Evolutionary conservation across 2,113 vertebrate genomes (phyloP), one percentile per base, ranked within the genome.

Genomic region (Lagopus leucura): DNA sequence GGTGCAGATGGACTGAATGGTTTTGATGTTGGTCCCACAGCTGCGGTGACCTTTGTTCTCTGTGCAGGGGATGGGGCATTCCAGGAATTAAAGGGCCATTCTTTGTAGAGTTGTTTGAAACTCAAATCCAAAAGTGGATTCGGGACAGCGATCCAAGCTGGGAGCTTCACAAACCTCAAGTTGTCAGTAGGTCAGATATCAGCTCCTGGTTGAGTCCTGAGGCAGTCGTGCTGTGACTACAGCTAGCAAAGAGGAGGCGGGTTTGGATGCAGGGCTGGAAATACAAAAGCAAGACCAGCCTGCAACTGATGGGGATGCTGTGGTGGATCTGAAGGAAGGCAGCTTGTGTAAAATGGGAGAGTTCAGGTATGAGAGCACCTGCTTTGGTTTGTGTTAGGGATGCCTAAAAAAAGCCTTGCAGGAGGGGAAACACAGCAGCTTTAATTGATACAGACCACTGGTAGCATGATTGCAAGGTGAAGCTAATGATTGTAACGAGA

Each of bases 401-500:
- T 30, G 27, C 52, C 30, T 54, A 10, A 54, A 54, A 54, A 54
- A 15, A 27, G 52, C 14, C 52, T 54, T 27, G 10, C 15, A 47
- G 73, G 47, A 55, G 58, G 79, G 61, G 79, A 82, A 82, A 52
- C 34, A 7, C 65, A 57, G 79, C 66, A 8, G 32, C 71, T 92
- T 76, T 82, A 83, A 82, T 91, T 91, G 89, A 71, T 88, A 67
- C 82, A 63, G 77, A 60, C 50, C 82, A 70, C 90, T 66, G 7
- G 88, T 21, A 66, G 67, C 70, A 18, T 1, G 64, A 50, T 27
- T 86, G 93, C 72, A 82, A 86, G 88, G 48, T 79, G 90, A 95
- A 90, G 88, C 79, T 94, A 93, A 95, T 95, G 95, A 86, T 77
- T 50, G 45, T 89, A 95, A 94, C 81, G 84, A 96, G 94, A 94